Evolutionary conservation across 2,113 vertebrate genomes (phyloP).

Genomic region (Eolophus roseicapilla): DNA sequence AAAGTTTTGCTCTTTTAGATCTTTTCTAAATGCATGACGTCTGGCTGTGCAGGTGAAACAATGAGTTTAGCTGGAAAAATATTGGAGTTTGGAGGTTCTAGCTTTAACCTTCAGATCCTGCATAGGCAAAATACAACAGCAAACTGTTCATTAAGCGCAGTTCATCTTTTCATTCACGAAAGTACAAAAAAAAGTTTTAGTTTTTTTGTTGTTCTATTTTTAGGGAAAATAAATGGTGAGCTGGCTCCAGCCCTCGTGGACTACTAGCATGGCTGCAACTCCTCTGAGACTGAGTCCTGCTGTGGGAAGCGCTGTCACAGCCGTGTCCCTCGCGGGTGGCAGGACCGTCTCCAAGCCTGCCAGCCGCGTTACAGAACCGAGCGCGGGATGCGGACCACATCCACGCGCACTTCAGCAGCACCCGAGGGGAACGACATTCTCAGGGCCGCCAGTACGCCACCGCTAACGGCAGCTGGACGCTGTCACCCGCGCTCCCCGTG

Average conservation of each 20-base stretch:
- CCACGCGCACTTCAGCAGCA: rapidly evolving
- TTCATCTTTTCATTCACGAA: not conserved
- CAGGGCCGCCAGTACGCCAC: not conserved
- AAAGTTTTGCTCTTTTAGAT: not conserved
- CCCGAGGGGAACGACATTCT: rapidly evolving
- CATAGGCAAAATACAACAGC: not conserved
- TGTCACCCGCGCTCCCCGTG: not conserved
- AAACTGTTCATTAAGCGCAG: not conserved
- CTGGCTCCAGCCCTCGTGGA: not conserved
- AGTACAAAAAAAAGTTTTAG: not conserved
- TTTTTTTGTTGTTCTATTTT: not conserved
- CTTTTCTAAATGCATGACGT: not conserved
- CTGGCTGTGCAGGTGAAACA: not conserved
- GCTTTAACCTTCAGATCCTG: not conserved
- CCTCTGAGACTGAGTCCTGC: rapidly evolving
- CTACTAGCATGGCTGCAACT: rapidly evolving
- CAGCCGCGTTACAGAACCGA: rapidly evolving
- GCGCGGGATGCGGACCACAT: rapidly evolving
- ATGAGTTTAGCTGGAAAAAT: not conserved
- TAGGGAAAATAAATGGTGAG: not conserved
- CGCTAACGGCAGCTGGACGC: not conserved
- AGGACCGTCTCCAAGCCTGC: not conserved
- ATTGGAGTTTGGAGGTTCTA: not conserved
- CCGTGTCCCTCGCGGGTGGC: rapidly evolving
- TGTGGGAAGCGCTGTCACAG: rapidly evolving